Base-by-base conservation (phyloP, 2,888 invertebrate genomes). In the Drosophila gaucha region DNA sequence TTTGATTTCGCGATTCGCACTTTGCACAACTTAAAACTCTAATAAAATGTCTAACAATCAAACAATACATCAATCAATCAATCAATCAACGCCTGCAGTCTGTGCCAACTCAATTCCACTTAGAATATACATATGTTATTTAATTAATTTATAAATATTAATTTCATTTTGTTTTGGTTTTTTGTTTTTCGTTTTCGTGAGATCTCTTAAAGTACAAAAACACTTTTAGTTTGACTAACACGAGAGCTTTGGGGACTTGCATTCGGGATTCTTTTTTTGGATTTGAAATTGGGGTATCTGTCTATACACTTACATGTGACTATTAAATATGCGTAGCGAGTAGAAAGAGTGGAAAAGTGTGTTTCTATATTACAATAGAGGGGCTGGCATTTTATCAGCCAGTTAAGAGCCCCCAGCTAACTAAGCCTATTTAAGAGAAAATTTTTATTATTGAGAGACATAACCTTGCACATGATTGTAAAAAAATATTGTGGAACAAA, bases 291-390 rank as follows among this genome's bases (percentile, higher is more conserved):
- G 50, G 30, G 49, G 33, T 16, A 16, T 46, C 55, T 82, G 68
- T 74, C 82, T 83, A 87, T 83, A 83, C 86, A 83, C 80, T 87
- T 79, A 87, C 67, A 68, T 76, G 64, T 56, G 74, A 62, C 49
- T 69, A 46, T 58, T 58, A 41, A 51, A 30, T 64, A 68, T 66
- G 74, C 75, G 60, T 85, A 86, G 80, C 88, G 72, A 84, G 88
- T 88, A 86, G 84, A 84, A 88, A 88, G 88, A 88, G 86, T 86
- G 88, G 78, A 86, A 84, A 88, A 88, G 77, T 86, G 46, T 58
- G 50, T 44, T 84, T 72, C 90, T 88, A 88, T 88, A 80, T 77
- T 89, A 89, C 88, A 89, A 88, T 74, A 90, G 88, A 80, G 80
- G 73, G 62, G 59, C 63, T 49, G 79, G 67, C 30, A 16, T 5